These are phyloP conservation scores for Amphipyra berbera DNA, from an alignment of 2,888 invertebrate species.

Conservation along the genomic window DNA sequence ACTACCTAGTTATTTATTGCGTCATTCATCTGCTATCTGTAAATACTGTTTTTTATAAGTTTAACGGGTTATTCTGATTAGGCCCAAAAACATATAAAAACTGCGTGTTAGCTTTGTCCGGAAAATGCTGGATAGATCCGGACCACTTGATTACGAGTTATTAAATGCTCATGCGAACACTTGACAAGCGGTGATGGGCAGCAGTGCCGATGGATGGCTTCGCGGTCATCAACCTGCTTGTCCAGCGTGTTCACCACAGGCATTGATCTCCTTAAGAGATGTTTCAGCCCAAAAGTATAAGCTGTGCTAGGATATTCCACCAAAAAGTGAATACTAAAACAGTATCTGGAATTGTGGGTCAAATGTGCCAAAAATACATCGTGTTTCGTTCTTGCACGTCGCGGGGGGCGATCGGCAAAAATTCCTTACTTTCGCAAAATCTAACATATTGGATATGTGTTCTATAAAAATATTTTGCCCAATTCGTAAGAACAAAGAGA, in stretches of 20 bases:
- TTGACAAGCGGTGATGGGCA: not conserved
- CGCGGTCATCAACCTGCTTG: too few relatives aligned
- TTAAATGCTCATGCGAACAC: too few relatives aligned
- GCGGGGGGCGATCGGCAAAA: not conserved
- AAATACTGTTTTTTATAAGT: conserved; percentile 11
- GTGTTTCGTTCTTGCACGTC: not conserved
- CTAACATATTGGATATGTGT: not conserved
- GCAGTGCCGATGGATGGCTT: not conserved
- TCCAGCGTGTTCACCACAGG: too few relatives aligned
- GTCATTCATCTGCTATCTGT: conserved; percentile 36
- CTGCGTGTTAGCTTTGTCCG: conserved; percentile 6
- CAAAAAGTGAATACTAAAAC: conserved; percentile 7
- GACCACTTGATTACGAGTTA: not conserved
- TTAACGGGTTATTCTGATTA: conserved; percentile 34
- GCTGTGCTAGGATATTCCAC: too few relatives aligned
- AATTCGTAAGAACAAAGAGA: not conserved
- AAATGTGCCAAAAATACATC: conserved; percentile 32
- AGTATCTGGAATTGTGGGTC: conserved; percentile 35
- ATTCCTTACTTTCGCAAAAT: not conserved
- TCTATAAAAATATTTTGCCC: too few relatives aligned
- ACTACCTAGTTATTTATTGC: conserved; percentile 14
- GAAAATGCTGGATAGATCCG: conserved; percentile 23
- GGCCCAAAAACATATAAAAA: conserved; percentile 28
- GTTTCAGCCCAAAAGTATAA: too few relatives aligned
- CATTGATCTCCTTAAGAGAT: too few relatives aligned